These are phyloP conservation scores for Mystacornis crossleyi DNA, from an alignment of 2,113 vertebrate species.

Conservation along the genomic window DNA sequence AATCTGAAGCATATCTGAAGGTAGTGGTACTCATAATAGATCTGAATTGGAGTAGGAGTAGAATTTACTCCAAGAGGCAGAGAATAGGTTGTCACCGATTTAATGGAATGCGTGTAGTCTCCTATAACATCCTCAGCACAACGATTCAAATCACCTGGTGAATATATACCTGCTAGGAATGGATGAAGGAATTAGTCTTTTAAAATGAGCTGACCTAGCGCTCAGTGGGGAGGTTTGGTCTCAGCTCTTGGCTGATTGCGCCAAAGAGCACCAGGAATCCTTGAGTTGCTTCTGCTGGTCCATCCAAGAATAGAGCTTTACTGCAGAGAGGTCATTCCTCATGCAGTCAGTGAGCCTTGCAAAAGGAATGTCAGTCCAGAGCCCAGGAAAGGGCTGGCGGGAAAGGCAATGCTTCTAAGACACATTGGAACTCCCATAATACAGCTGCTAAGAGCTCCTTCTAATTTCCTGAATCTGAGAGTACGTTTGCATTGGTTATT, in stretches of 20 bases:
- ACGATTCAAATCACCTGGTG: neutral
- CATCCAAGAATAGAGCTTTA: neutral
- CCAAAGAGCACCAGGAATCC: neutral
- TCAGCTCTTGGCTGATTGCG: neutral
- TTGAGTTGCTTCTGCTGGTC: neutral
- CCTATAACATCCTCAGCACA: neutral
- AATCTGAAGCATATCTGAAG: neutral
- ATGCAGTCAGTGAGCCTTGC: neutral
- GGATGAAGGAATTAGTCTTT: neutral
- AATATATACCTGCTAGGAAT: neutral
- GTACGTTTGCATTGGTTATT: neutral
- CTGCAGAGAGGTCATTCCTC: neutral
- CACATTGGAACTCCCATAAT: neutral
- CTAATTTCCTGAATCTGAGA: neutral
- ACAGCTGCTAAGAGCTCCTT: neutral
- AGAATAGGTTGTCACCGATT: neutral
- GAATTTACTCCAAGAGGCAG: neutral
- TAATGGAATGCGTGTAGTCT: neutral
- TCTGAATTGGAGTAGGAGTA: neutral
- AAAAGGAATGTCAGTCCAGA: neutral
- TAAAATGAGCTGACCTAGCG: neutral
- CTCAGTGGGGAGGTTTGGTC: neutral
- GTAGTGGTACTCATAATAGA: neutral
- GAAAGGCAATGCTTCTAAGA: neutral
- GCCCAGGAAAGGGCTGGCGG: neutral